A percentile compares a stretch with the other conserved stretches of the same genome.
These are phyloP conservation scores for Dinoponera quadriceps DNA, from an alignment of 1,140 invertebrate species.

Conservation along the genomic window DNA sequence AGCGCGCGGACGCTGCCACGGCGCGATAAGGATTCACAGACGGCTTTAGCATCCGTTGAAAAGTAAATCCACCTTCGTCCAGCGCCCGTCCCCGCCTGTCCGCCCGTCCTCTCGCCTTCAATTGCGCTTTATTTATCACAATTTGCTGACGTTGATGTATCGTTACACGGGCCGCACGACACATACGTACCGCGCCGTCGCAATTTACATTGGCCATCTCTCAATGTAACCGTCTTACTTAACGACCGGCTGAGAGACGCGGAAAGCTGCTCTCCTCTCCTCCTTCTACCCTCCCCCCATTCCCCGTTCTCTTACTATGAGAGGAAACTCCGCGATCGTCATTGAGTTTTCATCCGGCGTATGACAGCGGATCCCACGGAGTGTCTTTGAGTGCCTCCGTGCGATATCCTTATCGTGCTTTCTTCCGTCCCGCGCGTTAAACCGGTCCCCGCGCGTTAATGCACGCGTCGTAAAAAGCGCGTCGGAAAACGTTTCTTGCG, in stretches of 20 bases:
- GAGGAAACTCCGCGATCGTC: slow-evolving; percentile 60
- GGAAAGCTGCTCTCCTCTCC: slow-evolving; percentile 34
- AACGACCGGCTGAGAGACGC: slow-evolving; percentile 74
- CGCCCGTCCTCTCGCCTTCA: slow-evolving; percentile 71
- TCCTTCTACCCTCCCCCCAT: background rate
- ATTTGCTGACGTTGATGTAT: slow-evolving; percentile 84
- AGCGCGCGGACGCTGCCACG: slow-evolving; percentile 38
- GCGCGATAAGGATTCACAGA: slow-evolving; percentile 47
- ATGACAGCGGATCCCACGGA: slow-evolving; percentile 46
- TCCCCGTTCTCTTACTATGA: background rate
- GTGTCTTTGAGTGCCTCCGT: slow-evolving; percentile 42
- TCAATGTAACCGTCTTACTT: slow-evolving; percentile 83
- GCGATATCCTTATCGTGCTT: slow-evolving; percentile 68
- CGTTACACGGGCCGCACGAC: slow-evolving; percentile 76
- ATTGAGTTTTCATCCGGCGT: slow-evolving; percentile 66
- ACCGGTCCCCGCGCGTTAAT: slow-evolving; percentile 62
- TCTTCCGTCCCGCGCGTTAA: slow-evolving; percentile 54
- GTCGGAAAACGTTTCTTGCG: slow-evolving; percentile 47
- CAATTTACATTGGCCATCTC: slow-evolving; percentile 83
- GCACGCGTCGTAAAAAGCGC: slow-evolving; percentile 11
- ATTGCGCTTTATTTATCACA: slow-evolving; percentile 85
- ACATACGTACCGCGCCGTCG: slow-evolving; percentile 79
- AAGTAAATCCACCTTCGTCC: slow-evolving; percentile 54
- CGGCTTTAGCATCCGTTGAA: slow-evolving; percentile 48
- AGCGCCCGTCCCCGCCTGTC: slow-evolving; percentile 15